Conservation (phyloP, 2,888 invertebrate genomes). For the Dastarcus helophoroides region DNA sequence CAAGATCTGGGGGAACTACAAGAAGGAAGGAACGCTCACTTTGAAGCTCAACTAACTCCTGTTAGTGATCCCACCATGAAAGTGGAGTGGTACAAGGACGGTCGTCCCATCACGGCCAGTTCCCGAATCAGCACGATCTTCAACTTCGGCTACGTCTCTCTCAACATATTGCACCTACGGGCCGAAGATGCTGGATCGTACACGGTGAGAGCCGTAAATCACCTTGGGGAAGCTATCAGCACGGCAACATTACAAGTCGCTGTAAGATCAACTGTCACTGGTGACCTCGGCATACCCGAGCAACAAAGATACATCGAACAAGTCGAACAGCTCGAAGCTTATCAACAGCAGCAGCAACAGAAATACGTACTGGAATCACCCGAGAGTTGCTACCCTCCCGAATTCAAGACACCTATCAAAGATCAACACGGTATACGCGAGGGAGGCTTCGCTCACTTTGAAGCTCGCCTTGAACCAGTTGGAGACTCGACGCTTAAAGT, state of each 20-base stretch:
- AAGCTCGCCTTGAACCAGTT: constrained; percentile 86
- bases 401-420: constrained; percentile 81
- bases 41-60: constrained; percentile 85
- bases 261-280: constrained; percentile 71
- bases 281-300: constrained; percentile 73
- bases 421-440: constrained; percentile 79
- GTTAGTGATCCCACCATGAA: constrained; percentile 89
- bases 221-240: constrained; percentile 82
- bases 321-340: constrained; percentile 83
- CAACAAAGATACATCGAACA: constrained; percentile 85
- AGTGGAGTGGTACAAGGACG: constrained; percentile 94
- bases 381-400: constrained; percentile 68
- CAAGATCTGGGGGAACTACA: constrained; percentile 76
- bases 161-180: constrained; percentile 96
- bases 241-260: constrained; percentile 66
- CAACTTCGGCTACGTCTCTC: constrained; percentile 98
- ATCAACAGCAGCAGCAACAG: constrained; percentile 70
- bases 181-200: constrained; percentile 96
- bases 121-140: constrained; percentile 94
- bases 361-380: constrained; percentile 70
- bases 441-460: constrained; percentile 91
- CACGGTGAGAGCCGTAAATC: constrained; percentile 83
- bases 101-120: constrained; percentile 89
- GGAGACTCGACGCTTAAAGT: constrained; percentile 83
- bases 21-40: constrained; percentile 86